Percentiles rank a stretch among this genome's conserved stretches.
phyloP scores from a whole-genome alignment of 2,113 vertebrate species.

The Australoheros scitulus region DNA sequence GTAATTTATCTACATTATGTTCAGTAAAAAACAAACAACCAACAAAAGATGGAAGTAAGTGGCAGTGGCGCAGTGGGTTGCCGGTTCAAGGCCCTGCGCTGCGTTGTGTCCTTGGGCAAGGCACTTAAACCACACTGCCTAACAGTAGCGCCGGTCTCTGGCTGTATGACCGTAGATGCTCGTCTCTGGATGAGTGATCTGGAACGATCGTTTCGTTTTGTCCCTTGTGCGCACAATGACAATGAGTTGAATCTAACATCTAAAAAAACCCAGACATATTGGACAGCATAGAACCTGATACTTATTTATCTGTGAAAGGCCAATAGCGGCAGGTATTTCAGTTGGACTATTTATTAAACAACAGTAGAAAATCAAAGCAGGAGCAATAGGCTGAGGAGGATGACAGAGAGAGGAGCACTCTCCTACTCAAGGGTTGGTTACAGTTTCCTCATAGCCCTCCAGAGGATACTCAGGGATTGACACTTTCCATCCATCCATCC shows the following conservation, averaged over 20 bases:
- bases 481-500: not conserved
- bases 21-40: not conserved
- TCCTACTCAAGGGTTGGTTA: not conserved
- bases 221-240: too few species aligned
- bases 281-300: not conserved
- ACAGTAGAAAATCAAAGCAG: not conserved
- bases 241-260: too few species aligned
- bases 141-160: too few species aligned
- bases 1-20: not conserved
- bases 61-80: too few species aligned
- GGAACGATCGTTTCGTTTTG: too few species aligned
- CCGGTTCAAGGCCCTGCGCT: too few species aligned
- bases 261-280: not conserved
- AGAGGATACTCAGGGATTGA: not conserved
- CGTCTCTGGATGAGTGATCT: too few species aligned
- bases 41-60: too few species aligned
- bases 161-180: too few species aligned
- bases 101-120: too few species aligned
- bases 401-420: not conserved
- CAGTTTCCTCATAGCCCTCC: not conserved
- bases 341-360: not conserved
- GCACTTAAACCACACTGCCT: too few species aligned
- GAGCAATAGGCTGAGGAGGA: not conserved
- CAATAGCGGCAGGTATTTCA: not conserved
- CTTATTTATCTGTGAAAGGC: not conserved